Conservation (phyloP, 2,113 vertebrate species). For the Lepisosteus oculatus region DNA sequence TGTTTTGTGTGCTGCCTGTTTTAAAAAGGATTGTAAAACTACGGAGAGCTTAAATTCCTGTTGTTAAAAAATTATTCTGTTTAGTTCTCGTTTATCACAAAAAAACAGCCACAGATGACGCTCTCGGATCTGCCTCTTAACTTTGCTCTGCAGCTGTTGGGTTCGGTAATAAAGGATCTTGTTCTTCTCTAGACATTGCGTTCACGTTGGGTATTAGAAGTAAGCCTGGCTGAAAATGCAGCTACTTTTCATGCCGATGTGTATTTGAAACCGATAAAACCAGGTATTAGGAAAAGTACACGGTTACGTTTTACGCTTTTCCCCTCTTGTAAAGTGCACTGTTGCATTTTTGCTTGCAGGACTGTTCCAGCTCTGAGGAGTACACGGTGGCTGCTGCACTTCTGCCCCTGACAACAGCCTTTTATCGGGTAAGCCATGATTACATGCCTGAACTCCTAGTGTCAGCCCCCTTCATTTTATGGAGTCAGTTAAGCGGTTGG, state of each 20-base stretch:
- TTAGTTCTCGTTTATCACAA: too few relatives aligned
- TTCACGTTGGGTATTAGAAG: too few relatives aligned
- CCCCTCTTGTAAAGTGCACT: slow-evolving; percentile 5
- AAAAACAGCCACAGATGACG: too few relatives aligned
- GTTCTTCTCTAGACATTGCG: too few relatives aligned
- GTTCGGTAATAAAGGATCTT: too few relatives aligned
- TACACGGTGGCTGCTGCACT: slow-evolving; percentile 86
- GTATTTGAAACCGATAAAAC: not conserved
- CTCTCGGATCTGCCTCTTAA: too few relatives aligned
- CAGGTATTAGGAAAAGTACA: not conserved
- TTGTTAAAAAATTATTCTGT: too few relatives aligned
- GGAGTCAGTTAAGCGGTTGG: not conserved
- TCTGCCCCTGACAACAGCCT: slow-evolving; percentile 88
- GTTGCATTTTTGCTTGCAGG: slow-evolving; percentile 69
- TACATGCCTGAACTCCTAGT: slow-evolving; percentile 8
- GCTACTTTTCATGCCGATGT: not conserved
- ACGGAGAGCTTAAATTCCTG: too few relatives aligned
- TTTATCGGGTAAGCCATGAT: slow-evolving; percentile 85
- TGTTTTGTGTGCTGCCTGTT: not conserved
- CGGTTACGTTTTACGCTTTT: too few relatives aligned
- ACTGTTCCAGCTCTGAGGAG: slow-evolving; percentile 95
- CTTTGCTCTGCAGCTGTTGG: too few relatives aligned
- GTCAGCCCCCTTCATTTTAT: not conserved
- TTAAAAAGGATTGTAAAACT: too few relatives aligned
- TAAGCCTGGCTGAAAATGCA: not conserved